These are phyloP conservation scores for Brachyopa scutellaris DNA, from an alignment of 2,888 invertebrate species.

Conservation along the genomic window DNA sequence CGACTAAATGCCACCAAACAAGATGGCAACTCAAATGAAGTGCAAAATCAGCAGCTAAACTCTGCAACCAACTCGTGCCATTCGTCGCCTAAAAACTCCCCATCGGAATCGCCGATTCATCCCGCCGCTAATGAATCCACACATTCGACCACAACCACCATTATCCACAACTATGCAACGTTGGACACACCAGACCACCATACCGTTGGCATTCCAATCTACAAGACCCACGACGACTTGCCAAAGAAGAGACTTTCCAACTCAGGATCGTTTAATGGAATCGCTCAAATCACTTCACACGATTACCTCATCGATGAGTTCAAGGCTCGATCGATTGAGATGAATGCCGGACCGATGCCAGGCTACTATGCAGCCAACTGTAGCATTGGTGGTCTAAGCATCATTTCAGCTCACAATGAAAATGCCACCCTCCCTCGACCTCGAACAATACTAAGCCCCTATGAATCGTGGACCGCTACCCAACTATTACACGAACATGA, in stretches of 20 bases:
- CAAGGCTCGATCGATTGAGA: background rate
- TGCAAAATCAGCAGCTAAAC: constrained; percentile 4
- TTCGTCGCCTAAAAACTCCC: constrained; percentile 18
- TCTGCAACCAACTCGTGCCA: background rate
- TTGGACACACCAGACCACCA: constrained; percentile 81
- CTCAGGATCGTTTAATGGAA: constrained; percentile 42
- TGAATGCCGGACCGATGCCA: background rate
- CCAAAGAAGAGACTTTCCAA: constrained; percentile 82
- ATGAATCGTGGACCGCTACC: constrained; percentile 85
- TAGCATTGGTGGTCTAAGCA: constrained; percentile 62
- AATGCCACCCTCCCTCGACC: constrained; percentile 78
- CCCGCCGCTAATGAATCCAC: constrained; percentile 20
- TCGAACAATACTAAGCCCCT: constrained; percentile 83
- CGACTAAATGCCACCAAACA: constrained; percentile 3
- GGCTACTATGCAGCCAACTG: constrained; percentile 37
- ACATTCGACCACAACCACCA: constrained; percentile 42
- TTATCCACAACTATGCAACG: constrained; percentile 74
- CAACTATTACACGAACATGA: constrained; percentile 83
- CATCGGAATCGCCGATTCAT: constrained; percentile 31
- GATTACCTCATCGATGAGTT: constrained; percentile 46
- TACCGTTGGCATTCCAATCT: constrained; percentile 82
- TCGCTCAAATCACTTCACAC: constrained; percentile 14
- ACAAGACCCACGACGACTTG: constrained; percentile 82
- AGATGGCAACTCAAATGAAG: constrained; percentile 24
- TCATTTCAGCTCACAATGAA: constrained; percentile 77